Evolutionary conservation across 2,113 vertebrate species (phyloP).

Genomic region (Myrmecobius fasciatus): DNA sequence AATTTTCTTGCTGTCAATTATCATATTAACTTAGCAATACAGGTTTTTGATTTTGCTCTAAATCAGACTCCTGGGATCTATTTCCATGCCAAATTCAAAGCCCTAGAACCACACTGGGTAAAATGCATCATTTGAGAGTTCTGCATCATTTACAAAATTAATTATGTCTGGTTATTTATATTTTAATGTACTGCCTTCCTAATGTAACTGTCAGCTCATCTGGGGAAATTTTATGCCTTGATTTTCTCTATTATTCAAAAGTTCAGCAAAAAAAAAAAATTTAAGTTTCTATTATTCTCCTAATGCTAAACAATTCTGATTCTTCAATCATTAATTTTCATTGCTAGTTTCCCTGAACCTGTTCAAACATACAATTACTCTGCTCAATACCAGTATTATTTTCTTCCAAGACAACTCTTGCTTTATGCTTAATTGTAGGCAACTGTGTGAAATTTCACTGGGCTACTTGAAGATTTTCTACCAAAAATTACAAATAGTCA

Average conservation of each 20-base stretch:
- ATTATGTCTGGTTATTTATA: constrained; percentile 23
- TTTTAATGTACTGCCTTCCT: not conserved
- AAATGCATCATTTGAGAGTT: constrained; percentile 40
- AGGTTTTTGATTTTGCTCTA: constrained; percentile 52
- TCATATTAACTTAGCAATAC: constrained; percentile 32
- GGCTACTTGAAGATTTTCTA: not conserved
- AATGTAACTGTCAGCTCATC: constrained; percentile 28
- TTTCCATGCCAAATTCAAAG: constrained; percentile 65
- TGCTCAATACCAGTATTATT: constrained; percentile 27
- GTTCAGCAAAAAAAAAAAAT: not conserved
- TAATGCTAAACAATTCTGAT: not conserved
- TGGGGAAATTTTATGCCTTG: constrained; percentile 25
- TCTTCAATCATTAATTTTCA: not conserved
- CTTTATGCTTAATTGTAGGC: constrained; percentile 10
- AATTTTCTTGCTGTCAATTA: constrained; percentile 27
- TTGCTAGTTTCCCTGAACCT: not conserved
- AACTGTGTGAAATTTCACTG: not conserved
- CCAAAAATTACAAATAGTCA: constrained; percentile 10
- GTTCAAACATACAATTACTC: constrained; percentile 23
- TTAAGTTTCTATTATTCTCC: not conserved
- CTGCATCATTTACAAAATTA: constrained; percentile 60
- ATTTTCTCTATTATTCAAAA: constrained; percentile 27
- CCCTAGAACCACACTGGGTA: not conserved
- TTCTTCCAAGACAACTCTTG: constrained; percentile 43
- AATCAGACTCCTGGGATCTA: constrained; percentile 47